Percentiles rank a stretch among this genome's conserved stretches.
These are phyloP conservation scores for Drosophila punjabiensis DNA, from an alignment of 1,140 invertebrate genomes.

Conservation along the genomic window DNA sequence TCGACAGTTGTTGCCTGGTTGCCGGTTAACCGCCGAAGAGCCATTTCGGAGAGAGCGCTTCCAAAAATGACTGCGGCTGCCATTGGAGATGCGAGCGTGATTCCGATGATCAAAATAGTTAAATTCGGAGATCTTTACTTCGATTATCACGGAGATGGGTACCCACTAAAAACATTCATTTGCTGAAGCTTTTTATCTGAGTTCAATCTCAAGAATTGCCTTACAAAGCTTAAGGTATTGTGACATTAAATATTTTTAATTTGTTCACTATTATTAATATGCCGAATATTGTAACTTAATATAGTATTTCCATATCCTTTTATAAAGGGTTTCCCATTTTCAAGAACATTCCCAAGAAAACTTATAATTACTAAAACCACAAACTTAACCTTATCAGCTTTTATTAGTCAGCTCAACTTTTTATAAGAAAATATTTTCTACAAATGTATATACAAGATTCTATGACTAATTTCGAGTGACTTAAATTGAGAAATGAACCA, in stretches of 20 bases:
- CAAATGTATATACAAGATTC: background rate
- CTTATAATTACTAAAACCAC: background rate
- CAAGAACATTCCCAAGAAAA: background rate
- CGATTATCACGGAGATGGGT: too few relatives aligned
- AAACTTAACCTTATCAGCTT: background rate
- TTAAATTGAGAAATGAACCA: background rate
- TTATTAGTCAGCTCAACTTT: too few relatives aligned
- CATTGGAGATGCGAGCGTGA: conserved; percentile 29
- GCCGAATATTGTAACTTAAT: background rate
- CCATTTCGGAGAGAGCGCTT: conserved; percentile 52
- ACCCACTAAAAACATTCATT: background rate
- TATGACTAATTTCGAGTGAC: background rate
- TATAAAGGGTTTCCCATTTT: background rate
- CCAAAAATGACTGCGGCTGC: conserved; percentile 56
- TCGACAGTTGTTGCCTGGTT: conserved; percentile 72
- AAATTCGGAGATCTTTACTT: background rate
- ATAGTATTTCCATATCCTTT: background rate
- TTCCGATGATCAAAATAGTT: background rate
- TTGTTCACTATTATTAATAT: background rate
- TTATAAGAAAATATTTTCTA: background rate
- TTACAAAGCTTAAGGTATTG: background rate
- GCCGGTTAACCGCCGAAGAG: conserved; percentile 77
- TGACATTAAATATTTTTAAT: background rate
- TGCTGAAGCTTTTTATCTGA: too few relatives aligned
- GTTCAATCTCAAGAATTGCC: background rate